These are phyloP conservation scores for Siphlonurus alternatus DNA, from an alignment of 2,888 invertebrate genomes.

Conservation along the genomic window DNA sequence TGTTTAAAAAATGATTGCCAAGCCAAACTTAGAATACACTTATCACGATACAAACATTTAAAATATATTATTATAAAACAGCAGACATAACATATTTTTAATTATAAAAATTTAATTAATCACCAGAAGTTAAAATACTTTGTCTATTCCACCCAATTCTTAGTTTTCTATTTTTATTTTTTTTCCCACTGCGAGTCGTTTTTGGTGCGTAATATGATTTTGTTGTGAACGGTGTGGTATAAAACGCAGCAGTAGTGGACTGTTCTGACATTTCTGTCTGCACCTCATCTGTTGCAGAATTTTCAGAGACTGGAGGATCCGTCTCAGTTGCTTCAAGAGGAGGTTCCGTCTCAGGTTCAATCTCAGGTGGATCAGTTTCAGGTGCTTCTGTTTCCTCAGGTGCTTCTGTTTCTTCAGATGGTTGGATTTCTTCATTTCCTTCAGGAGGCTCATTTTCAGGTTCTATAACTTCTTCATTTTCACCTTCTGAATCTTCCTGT, in stretches of 20 bases:
- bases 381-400: background rate
- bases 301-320: too few relatives aligned
- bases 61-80: too few relatives aligned
- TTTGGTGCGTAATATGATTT: background rate
- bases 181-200: background rate
- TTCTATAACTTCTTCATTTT: background rate
- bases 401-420: background rate
- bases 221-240: background rate
- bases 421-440: background rate
- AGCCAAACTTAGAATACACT: too few relatives aligned
- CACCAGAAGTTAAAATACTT: background rate
- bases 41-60: too few relatives aligned
- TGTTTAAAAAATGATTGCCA: too few relatives aligned
- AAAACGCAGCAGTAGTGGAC: too few relatives aligned
- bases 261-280: too few relatives aligned
- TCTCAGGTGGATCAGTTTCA: background rate
- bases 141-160: background rate
- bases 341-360: too few relatives aligned
- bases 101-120: background rate
- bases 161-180: background rate
- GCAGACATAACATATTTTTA: too few relatives aligned
- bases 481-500: background rate
- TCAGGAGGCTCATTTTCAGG: background rate
- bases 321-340: too few relatives aligned
- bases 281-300: too few relatives aligned